Evolutionary conservation across 2,797 vertebrate species (phyloP).

Genomic region (Diceros bicornis): DNA sequence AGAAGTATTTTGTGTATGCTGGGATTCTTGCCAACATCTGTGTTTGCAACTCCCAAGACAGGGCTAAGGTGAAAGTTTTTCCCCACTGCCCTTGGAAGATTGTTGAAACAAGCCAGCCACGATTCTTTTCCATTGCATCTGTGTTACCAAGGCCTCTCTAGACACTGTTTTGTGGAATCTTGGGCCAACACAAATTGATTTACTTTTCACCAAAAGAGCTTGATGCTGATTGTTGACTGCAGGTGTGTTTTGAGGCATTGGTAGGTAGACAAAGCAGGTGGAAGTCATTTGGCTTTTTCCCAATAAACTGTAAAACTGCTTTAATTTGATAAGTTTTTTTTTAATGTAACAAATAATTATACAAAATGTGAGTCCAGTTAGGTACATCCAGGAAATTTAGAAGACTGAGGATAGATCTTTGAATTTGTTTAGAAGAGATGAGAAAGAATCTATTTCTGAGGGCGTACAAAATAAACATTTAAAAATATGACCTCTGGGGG

Average conservation of each 20-base stretch:
- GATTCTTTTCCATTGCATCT: constrained; percentile 63
- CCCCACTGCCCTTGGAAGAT: constrained; percentile 19
- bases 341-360: not conserved
- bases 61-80: constrained; percentile 75
- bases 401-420: constrained; percentile 1
- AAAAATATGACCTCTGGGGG: not conserved
- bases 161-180: constrained; percentile 20
- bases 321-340: not conserved
- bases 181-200: constrained; percentile 42
- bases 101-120: constrained; percentile 45
- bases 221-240: constrained; percentile 59
- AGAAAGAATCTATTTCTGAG: constrained; percentile 28
- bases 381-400: constrained; percentile 14
- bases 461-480: not conserved
- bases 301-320: not conserved
- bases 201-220: not conserved
- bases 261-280: constrained; percentile 42
- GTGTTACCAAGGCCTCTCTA: constrained; percentile 1
- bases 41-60: constrained; percentile 75
- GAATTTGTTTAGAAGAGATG: not conserved
- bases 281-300: constrained; percentile 24
- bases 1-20: constrained; percentile 76
- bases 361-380: not conserved
- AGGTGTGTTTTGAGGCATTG: constrained; percentile 63
- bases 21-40: constrained; percentile 79